Conservation (phyloP, 2,797 vertebrate species). For the Falco rusticolus region DNA sequence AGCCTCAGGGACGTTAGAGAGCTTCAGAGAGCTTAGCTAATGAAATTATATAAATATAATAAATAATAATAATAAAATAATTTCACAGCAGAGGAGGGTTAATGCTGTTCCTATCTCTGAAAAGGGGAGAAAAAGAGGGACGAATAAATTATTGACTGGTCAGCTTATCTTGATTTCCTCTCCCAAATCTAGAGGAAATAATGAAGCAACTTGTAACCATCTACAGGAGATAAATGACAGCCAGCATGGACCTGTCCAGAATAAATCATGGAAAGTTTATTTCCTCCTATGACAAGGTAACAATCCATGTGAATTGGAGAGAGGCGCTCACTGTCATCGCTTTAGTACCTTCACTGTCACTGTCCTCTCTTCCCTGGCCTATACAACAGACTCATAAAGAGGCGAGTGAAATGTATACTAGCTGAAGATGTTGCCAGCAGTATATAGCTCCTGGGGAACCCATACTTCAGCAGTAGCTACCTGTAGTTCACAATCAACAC, state of each 20-base stretch:
- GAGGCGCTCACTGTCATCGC: not conserved
- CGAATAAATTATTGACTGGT: not conserved
- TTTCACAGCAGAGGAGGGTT: not conserved
- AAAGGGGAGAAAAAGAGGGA: not conserved
- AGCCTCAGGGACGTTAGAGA: not conserved
- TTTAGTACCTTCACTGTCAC: not conserved
- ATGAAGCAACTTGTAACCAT: not conserved
- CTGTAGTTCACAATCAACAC: not conserved
- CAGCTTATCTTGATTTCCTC: not conserved
- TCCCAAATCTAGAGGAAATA: not conserved
- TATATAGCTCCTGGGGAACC: not conserved
- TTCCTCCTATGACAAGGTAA: not conserved
- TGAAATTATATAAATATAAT: too few relatives aligned
- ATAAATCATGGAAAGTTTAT: not conserved
- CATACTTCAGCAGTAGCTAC: not conserved
- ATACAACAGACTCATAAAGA: not conserved
- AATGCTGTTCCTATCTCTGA: not conserved
- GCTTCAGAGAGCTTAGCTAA: not conserved
- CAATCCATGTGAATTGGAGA: not conserved
- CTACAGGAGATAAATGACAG: not conserved
- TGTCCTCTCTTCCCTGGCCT: not conserved
- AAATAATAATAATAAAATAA: not conserved
- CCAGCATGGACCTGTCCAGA: not conserved
- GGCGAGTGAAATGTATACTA: not conserved
- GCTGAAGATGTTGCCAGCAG: not conserved